phyloP scores from a whole-genome alignment of 2,113 vertebrate species.

The Haemorhous mexicanus region DNA sequence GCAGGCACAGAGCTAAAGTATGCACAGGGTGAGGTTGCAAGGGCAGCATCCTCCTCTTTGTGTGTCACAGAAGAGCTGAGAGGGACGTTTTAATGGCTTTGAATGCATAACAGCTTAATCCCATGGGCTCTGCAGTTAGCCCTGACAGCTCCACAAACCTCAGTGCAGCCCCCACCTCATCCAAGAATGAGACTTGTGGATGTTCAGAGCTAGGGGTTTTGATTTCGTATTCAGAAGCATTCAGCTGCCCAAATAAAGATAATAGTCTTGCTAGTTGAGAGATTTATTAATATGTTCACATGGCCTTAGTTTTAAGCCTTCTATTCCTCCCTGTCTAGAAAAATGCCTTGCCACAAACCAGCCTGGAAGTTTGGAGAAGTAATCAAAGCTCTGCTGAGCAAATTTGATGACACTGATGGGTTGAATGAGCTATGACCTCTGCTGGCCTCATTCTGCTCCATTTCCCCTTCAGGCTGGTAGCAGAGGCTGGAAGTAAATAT shows the following conservation, averaged over 20 bases:
- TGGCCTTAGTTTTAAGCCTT: neutral
- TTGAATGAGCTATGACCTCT: conserved; percentile 15
- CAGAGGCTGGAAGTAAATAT: conserved; percentile 4
- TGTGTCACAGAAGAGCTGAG: neutral
- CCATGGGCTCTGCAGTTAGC: neutral
- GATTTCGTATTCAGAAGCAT: conserved; percentile 23
- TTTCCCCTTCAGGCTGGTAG: conserved; percentile 18
- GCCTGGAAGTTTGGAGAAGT: conserved; percentile 8
- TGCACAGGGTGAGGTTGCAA: neutral
- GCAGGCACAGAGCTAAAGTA: neutral
- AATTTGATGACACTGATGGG: neutral
- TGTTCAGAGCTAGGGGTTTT: neutral
- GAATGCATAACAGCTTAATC: neutral
- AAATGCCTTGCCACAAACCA: neutral
- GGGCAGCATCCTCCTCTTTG: neutral
- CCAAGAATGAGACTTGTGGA: neutral
- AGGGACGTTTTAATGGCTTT: neutral
- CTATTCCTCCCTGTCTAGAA: neutral
- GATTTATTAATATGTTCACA: conserved; percentile 3
- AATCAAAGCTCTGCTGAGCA: conserved; percentile 30
- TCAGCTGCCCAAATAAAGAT: conserved; percentile 38
- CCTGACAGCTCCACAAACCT: neutral
- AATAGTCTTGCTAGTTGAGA: neutral
- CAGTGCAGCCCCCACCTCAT: neutral
- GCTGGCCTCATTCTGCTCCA: conserved; percentile 12